Evolutionary conservation across 1,140 invertebrate species (phyloP).

Genomic region (Pogonognathellus flavescens): DNA sequence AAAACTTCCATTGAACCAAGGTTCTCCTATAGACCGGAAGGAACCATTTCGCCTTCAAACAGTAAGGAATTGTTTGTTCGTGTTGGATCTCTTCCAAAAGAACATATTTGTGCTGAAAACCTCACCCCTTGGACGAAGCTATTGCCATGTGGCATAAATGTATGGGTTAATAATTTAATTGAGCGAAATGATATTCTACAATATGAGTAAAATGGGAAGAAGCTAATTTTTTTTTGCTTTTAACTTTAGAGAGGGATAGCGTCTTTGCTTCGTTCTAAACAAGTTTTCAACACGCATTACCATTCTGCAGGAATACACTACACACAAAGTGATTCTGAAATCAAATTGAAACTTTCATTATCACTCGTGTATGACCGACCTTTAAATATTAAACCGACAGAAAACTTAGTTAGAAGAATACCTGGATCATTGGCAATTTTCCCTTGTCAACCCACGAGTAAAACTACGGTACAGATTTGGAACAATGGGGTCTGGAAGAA

Average conservation of each 20-base stretch:
- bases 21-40: constrained; percentile 84
- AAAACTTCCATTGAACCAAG: constrained; percentile 88
- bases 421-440: constrained; percentile 62
- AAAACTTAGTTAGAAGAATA: constrained; percentile 60
- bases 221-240: too few species aligned
- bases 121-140: constrained; percentile 98
- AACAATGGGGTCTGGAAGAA: constrained; percentile 56
- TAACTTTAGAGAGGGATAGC: constrained; percentile 81
- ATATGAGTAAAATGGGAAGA: too few species aligned
- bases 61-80: constrained; percentile 74
- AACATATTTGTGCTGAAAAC: constrained; percentile 99
- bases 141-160: constrained; percentile 89
- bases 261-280: constrained; percentile 88
- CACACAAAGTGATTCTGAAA: constrained; percentile 64
- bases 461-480: constrained; percentile 62
- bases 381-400: constrained; percentile 29
- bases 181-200: too few species aligned
- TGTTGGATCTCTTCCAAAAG: constrained; percentile 90
- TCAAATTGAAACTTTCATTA: constrained; percentile 60
- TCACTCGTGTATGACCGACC: constrained; percentile 63
- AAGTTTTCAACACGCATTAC: constrained; percentile 93
- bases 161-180: constrained; percentile 68
- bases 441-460: constrained; percentile 62
- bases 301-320: constrained; percentile 92
- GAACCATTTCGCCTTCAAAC: constrained; percentile 72